A percentile compares a stretch with the other conserved stretches of the same genome.
phyloP scores from a whole-genome alignment of 1,140 invertebrate genomes.

The Psilanteris sp. region DNA sequence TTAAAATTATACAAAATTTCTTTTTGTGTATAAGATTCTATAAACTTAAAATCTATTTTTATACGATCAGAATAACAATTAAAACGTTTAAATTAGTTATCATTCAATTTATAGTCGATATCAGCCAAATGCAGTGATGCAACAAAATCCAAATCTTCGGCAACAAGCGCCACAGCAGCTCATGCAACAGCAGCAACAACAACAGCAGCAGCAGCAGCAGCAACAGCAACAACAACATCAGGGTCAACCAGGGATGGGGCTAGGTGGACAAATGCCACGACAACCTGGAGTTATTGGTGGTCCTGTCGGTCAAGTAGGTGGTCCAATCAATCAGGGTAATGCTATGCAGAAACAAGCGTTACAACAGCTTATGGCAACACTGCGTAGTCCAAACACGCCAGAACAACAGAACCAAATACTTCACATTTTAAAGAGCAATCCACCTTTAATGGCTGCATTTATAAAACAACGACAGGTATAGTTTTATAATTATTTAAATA shows the following conservation, averaged over 20 bases:
- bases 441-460: conserved; percentile 97
- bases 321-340: conserved; percentile 68
- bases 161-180: conserved; percentile 79
- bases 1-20: too few species aligned
- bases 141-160: conserved; percentile 75
- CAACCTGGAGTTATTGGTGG: conserved; percentile 78
- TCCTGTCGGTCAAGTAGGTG: conserved; percentile 74
- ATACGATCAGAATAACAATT: conserved; percentile 17
- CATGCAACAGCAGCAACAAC: conserved; percentile 76
- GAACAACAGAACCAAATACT: conserved; percentile 96
- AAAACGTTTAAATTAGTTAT: conserved; percentile 35
- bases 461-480: conserved; percentile 92
- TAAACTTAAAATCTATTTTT: too few species aligned
- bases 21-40: too few species aligned
- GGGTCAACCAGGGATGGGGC: conserved; percentile 76
- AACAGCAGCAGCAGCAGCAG: conserved; percentile 72
- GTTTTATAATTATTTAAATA: conserved; percentile 35
- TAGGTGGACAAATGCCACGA: conserved; percentile 76
- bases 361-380: conserved; percentile 93
- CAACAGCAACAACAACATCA: conserved; percentile 78
- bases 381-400: conserved; percentile 92
- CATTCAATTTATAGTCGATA: conserved; percentile 65
- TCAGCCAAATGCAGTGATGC: conserved; percentile 74
- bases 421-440: conserved; percentile 95
- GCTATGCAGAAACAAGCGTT: conserved; percentile 88